Percentiles rank a stretch among this genome's conserved stretches.
These are phyloP conservation scores for Hoplodrina ambigua DNA, from an alignment of 2,888 invertebrate species.

Conservation along the genomic window DNA sequence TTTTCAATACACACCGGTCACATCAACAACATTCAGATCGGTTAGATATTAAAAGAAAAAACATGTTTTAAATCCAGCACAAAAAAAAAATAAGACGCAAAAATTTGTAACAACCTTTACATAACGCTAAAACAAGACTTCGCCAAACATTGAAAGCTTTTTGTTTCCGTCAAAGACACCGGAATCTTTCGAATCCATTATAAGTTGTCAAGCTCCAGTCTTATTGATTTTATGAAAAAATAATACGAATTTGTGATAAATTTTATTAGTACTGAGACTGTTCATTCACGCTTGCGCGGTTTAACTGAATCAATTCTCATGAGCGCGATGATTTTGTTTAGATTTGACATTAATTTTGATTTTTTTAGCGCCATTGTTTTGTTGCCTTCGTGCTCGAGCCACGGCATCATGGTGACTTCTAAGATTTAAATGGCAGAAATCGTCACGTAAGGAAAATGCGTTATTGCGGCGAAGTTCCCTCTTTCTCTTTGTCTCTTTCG, in stretches of 20 bases:
- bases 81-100: neutral
- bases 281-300: slow-evolving; percentile 14
- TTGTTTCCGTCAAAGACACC: slow-evolving; percentile 27
- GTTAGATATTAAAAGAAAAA: neutral
- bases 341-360: neutral
- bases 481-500: too few species aligned
- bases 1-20: too few species aligned
- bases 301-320: neutral
- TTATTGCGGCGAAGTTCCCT: too few species aligned
- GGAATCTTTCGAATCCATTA: slow-evolving; percentile 50
- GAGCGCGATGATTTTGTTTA: neutral
- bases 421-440: too few species aligned
- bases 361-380: too few species aligned
- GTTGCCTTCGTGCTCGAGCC: too few species aligned
- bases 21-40: too few species aligned
- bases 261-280: slow-evolving; percentile 16
- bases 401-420: too few species aligned
- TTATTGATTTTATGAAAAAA: slow-evolving; percentile 34
- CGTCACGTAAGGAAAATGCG: too few species aligned
- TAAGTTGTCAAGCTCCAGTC: slow-evolving; percentile 29
- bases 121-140: slow-evolving; percentile 7
- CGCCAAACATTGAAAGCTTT: slow-evolving; percentile 45
- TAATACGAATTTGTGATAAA: slow-evolving; percentile 32
- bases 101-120: neutral
- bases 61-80: neutral